Conservation (phyloP, 35 echinoderm and acorn worm species). For the Hemicentrotus pulcherrimus region DNA sequence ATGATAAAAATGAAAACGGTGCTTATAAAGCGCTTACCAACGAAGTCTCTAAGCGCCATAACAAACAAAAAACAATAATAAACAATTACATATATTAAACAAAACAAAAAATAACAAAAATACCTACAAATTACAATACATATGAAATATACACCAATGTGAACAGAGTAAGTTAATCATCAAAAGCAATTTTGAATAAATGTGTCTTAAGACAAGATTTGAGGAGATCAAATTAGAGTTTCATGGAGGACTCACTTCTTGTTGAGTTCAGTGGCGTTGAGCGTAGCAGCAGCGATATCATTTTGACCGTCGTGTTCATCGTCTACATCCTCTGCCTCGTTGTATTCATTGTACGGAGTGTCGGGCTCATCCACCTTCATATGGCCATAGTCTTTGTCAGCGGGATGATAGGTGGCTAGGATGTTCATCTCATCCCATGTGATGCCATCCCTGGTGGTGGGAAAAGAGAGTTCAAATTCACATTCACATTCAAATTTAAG, state of each 20-base stretch:
- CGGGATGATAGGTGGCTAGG: conserved; percentile 81
- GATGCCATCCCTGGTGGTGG: conserved; percentile 77
- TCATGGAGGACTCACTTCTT: conserved; percentile 54
- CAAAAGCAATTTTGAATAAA: too few species aligned
- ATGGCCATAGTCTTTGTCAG: conserved; percentile 92
- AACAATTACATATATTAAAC: too few species aligned
- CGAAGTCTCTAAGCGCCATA: too few species aligned
- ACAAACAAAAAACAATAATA: too few species aligned
- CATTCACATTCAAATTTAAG: not conserved
- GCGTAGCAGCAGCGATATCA: conserved; percentile 57
- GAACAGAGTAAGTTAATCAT: too few species aligned
- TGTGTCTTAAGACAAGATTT: not conserved
- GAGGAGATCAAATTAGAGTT: too few species aligned
- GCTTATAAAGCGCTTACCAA: too few species aligned
- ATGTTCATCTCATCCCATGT: conserved; percentile 99
- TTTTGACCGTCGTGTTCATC: conserved; percentile 63
- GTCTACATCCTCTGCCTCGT: conserved; percentile 57
- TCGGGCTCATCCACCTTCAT: conserved; percentile 98
- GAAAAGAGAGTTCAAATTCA: not conserved
- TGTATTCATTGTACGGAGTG: conserved; percentile 84
- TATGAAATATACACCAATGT: too few species aligned
- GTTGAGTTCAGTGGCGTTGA: conserved; percentile 42
- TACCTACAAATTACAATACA: too few species aligned
- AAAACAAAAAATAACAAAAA: too few species aligned
- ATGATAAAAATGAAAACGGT: too few species aligned